Base-by-base conservation (phyloP, 2,113 vertebrate genomes). In the Nothobranchius kuhntae region DNA sequence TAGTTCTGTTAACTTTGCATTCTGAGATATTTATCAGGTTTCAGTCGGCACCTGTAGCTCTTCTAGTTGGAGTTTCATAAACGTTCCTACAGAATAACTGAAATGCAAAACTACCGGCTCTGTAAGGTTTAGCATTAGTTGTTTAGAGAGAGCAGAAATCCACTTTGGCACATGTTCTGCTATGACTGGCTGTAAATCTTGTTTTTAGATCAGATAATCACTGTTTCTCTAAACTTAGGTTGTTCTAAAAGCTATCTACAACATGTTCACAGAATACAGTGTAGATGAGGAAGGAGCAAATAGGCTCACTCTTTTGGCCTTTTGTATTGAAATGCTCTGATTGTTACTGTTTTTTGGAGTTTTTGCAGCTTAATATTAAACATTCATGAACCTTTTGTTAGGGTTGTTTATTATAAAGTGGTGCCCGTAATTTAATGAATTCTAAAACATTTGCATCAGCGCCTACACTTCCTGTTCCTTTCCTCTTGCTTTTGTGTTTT, bases 401-500 rank as follows among this genome's bases (percentile, higher is more conserved):
- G 3, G 7, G 17, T 21, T 9, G 40, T 26, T 59, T 24, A 17
- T 17, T 21, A 24, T 24, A 58, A 44, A 51, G 44, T 35, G 10
- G 17, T 4, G 9, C 45, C 47, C 46, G 17, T 10, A 14, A 53
- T 75, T 46, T 50, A 17, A 53, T 26, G 40, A 6, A 38, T 68
- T 36, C 42, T 42, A 35, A 65, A 60, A 71, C 56, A 40, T 57
- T 75, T 75, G 63, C 53, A 70, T 80, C 60, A 4, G 46, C 46
- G 52, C n/a, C 15, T 59, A 65, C 36, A 64, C 47, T 65, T 17
- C 61, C n/a, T 38, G 54, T 11, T 48, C 40, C 56, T 68, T 66
- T 42, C 48, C 26, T 59, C 51, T 59, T 44, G 44, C 59, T 77
- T 71, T 13, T 52, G 14, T 54, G 24, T 40, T 48, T 30, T 58